Conservation (phyloP, 2,797 vertebrate genomes). For the Sebastes aleutianus region DNA sequence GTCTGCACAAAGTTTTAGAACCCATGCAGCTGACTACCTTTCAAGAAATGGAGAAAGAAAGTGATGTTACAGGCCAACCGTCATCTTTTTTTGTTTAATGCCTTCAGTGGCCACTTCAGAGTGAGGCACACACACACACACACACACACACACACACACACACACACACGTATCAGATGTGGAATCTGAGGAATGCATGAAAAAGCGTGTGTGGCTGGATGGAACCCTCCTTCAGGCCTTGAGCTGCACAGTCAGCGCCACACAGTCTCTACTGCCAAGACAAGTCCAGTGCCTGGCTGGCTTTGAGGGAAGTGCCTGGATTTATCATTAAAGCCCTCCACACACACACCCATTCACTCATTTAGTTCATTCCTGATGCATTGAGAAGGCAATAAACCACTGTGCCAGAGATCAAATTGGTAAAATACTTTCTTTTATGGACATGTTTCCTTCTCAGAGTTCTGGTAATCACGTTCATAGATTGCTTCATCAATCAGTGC, state of each 20-base stretch:
- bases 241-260: conserved; percentile 36
- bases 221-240: conserved; percentile 54
- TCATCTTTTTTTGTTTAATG: not conserved
- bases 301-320: conserved; percentile 36
- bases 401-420: not conserved
- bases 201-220: conserved; percentile 37
- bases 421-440: not conserved
- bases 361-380: not conserved
- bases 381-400: not conserved
- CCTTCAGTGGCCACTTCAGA: not conserved
- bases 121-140: not conserved
- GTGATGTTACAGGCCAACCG: not conserved
- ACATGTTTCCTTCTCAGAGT: not conserved
- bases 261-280: conserved; percentile 31
- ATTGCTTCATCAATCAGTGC: not conserved
- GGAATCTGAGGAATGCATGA: conserved; percentile 75
- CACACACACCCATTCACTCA: not conserved
- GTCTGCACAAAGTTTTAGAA: not conserved
- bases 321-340: conserved; percentile 34
- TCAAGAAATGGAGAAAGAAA: not conserved
- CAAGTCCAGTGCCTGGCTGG: conserved; percentile 11
- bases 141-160: not conserved
- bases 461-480: not conserved
- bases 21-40: not conserved
- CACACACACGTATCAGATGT: conserved; percentile 25